Conservation (phyloP, 2,113 vertebrate species). For the Vimba vimba region DNA sequence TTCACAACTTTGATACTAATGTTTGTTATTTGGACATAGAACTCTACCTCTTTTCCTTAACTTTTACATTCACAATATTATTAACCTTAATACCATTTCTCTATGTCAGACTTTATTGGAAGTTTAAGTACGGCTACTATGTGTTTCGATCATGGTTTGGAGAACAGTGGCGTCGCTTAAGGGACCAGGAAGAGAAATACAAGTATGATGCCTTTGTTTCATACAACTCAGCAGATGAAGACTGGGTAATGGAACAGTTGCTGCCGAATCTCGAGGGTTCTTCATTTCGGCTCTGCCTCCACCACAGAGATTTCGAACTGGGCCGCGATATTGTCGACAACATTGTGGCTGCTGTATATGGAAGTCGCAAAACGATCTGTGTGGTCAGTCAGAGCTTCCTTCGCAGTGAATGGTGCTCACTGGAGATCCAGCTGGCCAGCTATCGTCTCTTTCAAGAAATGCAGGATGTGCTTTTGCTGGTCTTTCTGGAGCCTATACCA, state of each 20-base stretch:
- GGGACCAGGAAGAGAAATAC: slow-evolving; percentile 74
- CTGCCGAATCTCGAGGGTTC: slow-evolving; percentile 79
- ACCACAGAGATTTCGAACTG: slow-evolving; percentile 85
- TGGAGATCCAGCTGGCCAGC: slow-evolving; percentile 89
- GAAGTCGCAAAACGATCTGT: slow-evolving; percentile 85
- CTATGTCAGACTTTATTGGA: slow-evolving; percentile 79
- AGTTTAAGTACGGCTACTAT: slow-evolving; percentile 81
- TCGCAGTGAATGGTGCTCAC: slow-evolving; percentile 81
- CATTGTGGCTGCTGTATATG: slow-evolving; percentile 85
- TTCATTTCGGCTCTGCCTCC: slow-evolving; percentile 82
- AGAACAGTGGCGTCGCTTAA: slow-evolving; percentile 78
- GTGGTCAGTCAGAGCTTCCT: slow-evolving; percentile 84
- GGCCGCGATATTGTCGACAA: slow-evolving; percentile 85
- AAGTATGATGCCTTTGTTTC: slow-evolving; percentile 87
- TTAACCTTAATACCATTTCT: slow-evolving; percentile 76
- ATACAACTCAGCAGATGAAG: slow-evolving; percentile 83
- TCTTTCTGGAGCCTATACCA: slow-evolving; percentile 82
- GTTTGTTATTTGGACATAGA: slow-evolving; percentile 80
- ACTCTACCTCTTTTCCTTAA: slow-evolving; percentile 74
- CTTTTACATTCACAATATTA: slow-evolving; percentile 67
- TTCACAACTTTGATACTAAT: slow-evolving; percentile 76
- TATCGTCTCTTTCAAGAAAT: slow-evolving; percentile 86
- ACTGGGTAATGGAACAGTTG: slow-evolving; percentile 82
- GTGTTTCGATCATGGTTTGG: slow-evolving; percentile 81
- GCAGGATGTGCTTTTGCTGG: slow-evolving; percentile 82